phyloP scores from a whole-genome alignment of 2,113 vertebrate species.

The Bambusicola thoracicus region DNA sequence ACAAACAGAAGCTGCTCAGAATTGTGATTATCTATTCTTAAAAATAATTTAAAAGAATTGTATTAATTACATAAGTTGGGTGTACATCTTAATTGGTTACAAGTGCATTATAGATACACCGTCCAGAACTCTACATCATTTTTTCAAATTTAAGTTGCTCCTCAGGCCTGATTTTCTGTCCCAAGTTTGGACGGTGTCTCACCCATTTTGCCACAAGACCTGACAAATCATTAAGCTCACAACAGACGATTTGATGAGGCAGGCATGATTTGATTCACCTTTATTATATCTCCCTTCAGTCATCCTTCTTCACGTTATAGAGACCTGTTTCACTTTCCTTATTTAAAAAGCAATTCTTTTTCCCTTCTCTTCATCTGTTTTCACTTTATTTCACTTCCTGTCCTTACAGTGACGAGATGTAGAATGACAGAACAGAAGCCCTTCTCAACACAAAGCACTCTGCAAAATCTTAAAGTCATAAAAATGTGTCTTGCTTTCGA shows the following conservation, averaged over 20 bases:
- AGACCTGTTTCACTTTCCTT: not conserved
- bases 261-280: not conserved
- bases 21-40: not conserved
- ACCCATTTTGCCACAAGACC: not conserved
- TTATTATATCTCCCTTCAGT: not conserved
- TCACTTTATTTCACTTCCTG: not conserved
- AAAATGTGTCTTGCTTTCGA: not conserved
- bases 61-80: not conserved
- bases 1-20: not conserved
- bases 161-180: not conserved
- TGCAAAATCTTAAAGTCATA: not conserved
- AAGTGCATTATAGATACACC: not conserved
- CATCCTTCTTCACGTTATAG: not conserved
- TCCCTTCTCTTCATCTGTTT: not conserved
- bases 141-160: not conserved
- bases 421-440: not conserved
- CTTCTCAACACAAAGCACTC: not conserved
- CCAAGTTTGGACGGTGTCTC: not conserved
- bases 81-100: not conserved
- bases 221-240: not conserved
- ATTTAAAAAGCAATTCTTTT: not conserved
- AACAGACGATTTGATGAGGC: not conserved
- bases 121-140: rapidly evolving
- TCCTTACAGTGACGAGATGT: not conserved
- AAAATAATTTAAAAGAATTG: not conserved